These are phyloP conservation scores for Atractosteus spatula DNA, from an alignment of 2,113 vertebrate genomes.

Conservation along the genomic window DNA sequence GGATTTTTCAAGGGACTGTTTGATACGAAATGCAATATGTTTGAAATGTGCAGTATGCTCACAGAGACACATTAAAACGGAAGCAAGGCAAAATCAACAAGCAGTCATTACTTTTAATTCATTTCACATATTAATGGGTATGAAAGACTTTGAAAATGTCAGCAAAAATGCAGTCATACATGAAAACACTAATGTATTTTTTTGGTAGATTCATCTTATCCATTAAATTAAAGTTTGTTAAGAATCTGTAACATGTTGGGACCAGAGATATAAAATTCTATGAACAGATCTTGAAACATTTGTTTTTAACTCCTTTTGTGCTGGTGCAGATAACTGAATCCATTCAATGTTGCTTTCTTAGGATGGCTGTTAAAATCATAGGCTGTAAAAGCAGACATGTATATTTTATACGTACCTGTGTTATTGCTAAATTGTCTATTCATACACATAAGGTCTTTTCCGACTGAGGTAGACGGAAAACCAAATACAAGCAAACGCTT, in stretches of 20 bases:
- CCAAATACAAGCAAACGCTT: no score
- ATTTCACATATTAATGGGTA: constrained; percentile 69
- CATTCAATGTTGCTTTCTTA: no score
- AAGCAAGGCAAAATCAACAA: constrained; percentile 61
- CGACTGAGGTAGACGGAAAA: no score
- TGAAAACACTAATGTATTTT: constrained; percentile 70
- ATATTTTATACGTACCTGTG: no score
- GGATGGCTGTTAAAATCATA: no score
- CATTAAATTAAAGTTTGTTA: constrained; percentile 55
- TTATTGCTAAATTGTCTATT: no score
- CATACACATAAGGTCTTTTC: no score
- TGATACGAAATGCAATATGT: no score
- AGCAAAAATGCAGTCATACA: constrained; percentile 73
- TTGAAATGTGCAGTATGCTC: constrained; percentile 12
- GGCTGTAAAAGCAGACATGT: no score
- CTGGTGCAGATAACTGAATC: not conserved
- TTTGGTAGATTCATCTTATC: constrained; percentile 50
- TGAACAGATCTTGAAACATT: constrained; percentile 33
- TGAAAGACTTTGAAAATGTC: constrained; percentile 64
- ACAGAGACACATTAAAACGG: constrained; percentile 30
- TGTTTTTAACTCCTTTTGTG: constrained; percentile 33
- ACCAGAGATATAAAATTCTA: constrained; percentile 43
- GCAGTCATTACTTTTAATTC: constrained; percentile 67
- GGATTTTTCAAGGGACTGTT: no score
- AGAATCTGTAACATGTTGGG: constrained; percentile 48